Evolutionary conservation across 2,888 invertebrate genomes (phyloP), one percentile per base, ranked within the genome.

Genomic region (Scelioninae gen. 1): DNA sequence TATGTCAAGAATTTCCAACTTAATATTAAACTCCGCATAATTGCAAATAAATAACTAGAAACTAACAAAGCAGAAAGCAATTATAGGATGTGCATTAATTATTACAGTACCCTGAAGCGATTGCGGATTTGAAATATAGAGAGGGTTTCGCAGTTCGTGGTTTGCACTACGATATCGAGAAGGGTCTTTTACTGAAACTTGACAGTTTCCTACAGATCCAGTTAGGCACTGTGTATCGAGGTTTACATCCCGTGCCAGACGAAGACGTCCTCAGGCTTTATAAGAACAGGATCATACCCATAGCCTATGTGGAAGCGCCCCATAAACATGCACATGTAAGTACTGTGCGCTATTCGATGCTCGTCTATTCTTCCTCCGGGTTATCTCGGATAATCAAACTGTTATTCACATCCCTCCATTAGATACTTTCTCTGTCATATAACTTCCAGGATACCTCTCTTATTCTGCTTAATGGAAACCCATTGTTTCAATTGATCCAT

Each of bases 191-290:
- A 29, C 93, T 99, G 87, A 99, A 99, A 92, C 94, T 99, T 87
- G 99, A 99, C 93, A 97, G 98, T 1, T 99, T 98, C 92, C 94
- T 98, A 86, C 98, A 99, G 95, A 98, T 99, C 86, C 99, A 99
- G 92, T 95, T 98, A 91, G 99, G 98, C 56, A 96, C 98, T 0
- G 98, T 98, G 0, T 98, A 98, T 92, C 93, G 96, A 87, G 98
- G 98, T 2, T 92, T 97, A 13, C 96, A 96, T 53, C 95, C 96
- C 16, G 94, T 99, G 1, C 94, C 95, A 0, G 96, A 96, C 86
- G 96, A 96, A 7, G 98, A 98, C 93, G 98, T 98, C 29, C 93
- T 97, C 8, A 93, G 95, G 87, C 92, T 97, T 43, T 99, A 99
- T 91, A 96, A 95, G 90, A 97, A 97, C 92, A 94, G 96, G 87